Conservation (phyloP, 2,797 vertebrate genomes). For the Ciconia nigra region DNA sequence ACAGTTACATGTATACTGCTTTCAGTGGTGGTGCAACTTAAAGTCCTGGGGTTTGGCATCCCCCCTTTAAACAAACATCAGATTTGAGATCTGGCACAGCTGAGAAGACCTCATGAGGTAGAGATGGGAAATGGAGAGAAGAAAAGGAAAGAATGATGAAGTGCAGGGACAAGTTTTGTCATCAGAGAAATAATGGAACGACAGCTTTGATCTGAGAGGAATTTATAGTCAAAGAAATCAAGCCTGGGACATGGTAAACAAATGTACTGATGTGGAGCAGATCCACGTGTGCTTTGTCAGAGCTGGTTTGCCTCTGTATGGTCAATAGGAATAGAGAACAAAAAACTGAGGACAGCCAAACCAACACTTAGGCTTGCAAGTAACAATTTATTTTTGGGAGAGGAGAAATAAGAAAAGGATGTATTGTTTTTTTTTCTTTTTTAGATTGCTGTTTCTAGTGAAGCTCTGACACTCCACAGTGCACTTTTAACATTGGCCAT, state of each 20-base stretch:
- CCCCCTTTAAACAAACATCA: neutral
- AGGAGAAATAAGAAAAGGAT: neutral
- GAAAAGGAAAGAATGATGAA: neutral
- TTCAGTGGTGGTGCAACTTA: neutral
- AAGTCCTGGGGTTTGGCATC: neutral
- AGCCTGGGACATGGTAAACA: neutral
- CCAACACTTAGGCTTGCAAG: neutral
- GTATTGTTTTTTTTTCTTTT: neutral
- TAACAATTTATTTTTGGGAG: neutral
- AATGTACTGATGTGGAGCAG: neutral
- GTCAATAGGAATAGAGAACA: neutral
- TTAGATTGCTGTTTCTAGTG: neutral
- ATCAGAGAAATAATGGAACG: neutral
- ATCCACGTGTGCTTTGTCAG: neutral
- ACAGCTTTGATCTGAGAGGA: neutral
- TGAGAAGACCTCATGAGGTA: neutral
- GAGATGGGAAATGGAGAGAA: neutral
- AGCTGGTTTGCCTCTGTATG: neutral
- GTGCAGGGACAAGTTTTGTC: neutral
- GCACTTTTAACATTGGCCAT: neutral
- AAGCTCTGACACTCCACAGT: neutral
- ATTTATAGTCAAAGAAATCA: neutral
- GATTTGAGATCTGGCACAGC: neutral
- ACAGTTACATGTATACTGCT: neutral
- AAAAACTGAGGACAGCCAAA: neutral